These are phyloP conservation scores for Drosophila prosaltans DNA, from an alignment of 1,140 invertebrate genomes.

Conservation along the genomic window DNA sequence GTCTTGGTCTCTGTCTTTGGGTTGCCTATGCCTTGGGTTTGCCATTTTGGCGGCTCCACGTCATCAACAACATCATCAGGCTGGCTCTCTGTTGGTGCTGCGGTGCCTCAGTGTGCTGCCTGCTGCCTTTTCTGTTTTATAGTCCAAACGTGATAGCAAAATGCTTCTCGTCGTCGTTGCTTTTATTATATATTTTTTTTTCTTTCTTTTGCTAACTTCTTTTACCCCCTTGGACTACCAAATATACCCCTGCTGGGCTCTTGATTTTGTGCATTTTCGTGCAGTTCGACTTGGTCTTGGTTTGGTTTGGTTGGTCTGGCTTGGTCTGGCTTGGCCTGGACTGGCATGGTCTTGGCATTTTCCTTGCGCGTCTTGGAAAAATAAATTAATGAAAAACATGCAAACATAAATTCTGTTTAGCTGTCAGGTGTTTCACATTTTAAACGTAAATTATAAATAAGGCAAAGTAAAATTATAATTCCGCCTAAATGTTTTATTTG, in stretches of 20 bases:
- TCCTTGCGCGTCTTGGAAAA: conserved; percentile 63
- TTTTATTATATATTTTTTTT: conserved; percentile 24
- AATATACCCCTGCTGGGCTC: conserved; percentile 53
- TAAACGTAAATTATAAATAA: conserved; percentile 81
- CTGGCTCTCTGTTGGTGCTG: conserved; percentile 20
- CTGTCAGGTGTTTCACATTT: conserved; percentile 82
- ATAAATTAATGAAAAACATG: conserved; percentile 81
- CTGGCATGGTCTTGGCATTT: conserved; percentile 35
- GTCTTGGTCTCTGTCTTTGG: conserved; percentile 42
- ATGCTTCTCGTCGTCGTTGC: conserved; percentile 52
- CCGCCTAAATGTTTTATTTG: conserved; percentile 79
- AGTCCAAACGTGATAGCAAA: conserved; percentile 79
- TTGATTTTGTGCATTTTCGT: conserved; percentile 66
- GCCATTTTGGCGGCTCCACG: conserved; percentile 63
- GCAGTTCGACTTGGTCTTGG: conserved; percentile 45
- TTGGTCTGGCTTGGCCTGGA: neutral
- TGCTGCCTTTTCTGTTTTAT: conserved; percentile 66
- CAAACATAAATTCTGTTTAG: conserved; percentile 80
- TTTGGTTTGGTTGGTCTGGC: conserved; percentile 2
- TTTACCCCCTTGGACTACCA: conserved; percentile 15
- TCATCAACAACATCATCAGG: conserved; percentile 79
- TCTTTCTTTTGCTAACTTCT: conserved; percentile 9
- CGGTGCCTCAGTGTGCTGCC: conserved; percentile 21
- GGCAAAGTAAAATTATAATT: conserved; percentile 79
- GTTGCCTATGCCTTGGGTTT: conserved; percentile 62